Conservation (phyloP, 2,888 invertebrate genomes). For the Labia minor region DNA sequence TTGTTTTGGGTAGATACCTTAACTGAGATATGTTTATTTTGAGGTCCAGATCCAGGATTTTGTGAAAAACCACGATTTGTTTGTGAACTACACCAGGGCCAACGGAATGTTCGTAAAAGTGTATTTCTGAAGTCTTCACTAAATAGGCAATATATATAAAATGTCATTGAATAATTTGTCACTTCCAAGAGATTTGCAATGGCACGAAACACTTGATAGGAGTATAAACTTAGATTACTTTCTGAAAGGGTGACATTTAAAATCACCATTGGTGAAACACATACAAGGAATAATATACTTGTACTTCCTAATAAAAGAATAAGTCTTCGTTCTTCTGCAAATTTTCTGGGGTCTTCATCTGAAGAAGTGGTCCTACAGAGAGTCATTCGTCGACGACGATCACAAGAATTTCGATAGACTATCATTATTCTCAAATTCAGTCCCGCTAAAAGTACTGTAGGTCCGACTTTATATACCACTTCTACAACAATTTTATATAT, state of each 20-base stretch:
- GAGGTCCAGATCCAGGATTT: not conserved
- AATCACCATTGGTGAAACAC: conserved; percentile 61
- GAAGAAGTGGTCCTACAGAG: conserved; percentile 45
- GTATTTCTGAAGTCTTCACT: conserved; percentile 66
- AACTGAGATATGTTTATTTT: not conserved
- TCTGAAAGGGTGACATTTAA: conserved; percentile 56
- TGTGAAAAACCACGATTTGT: not conserved
- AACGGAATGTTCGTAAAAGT: conserved; percentile 49
- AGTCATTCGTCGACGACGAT: conserved; percentile 51
- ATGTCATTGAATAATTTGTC: conserved; percentile 65
- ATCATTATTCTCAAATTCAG: conserved; percentile 55
- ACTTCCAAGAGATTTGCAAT: conserved; percentile 62
- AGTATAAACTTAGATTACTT: conserved; percentile 47
- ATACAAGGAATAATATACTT: conserved; percentile 54
- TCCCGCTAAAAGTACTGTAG: conserved; percentile 53
- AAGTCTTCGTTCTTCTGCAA: conserved; percentile 55
- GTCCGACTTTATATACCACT: conserved; percentile 53
- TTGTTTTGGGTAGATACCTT: not conserved
- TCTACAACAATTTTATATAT: conserved; percentile 38
- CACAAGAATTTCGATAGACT: conserved; percentile 54
- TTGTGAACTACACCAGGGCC: conserved; percentile 38
- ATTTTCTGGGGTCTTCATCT: conserved; percentile 51
- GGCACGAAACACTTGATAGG: conserved; percentile 58
- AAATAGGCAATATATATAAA: conserved; percentile 67
- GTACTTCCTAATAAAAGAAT: conserved; percentile 55